Base-by-base conservation (phyloP, 2,113 vertebrate genomes). In the Chlorocebus sabaeus region DNA sequence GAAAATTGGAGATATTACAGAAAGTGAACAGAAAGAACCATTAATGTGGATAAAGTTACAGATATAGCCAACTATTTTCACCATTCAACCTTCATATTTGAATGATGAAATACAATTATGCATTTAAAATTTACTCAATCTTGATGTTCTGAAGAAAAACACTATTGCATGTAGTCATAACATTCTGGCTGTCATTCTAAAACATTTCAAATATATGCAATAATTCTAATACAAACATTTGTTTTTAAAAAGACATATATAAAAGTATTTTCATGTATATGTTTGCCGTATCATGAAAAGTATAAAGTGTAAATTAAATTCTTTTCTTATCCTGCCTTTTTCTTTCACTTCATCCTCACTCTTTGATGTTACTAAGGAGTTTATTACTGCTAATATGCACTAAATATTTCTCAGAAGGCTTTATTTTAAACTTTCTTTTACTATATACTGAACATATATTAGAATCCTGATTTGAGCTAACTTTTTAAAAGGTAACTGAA, bases 401-500 rank as follows among this genome's bases (percentile, higher is more conserved):
- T 82, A 40, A 64, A 50, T 16, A 40, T 83, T 87, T 93, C 50
- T 89, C 78, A 48, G 1, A 55, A 64, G 10, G 79, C 48, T 88
- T 95, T 70, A 75, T 83, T 91, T 45, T 95, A 86, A 93, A 50
- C 5, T 38, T 57, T 67, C 32, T 93, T 93, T 43, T 84, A 67
- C 35, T 80, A 2, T 95, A 67, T 68, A 78, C 45, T 95, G 23
- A 89, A 90, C 95, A 55, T 1, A 30, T 78, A 55, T 88, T 80
- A 70, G 52, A 93, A 85, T 96, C 40, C 45, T 73, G 50, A 93
- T 82, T 57, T 73, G 48, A 96, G 30, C 27, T 73, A 97, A 81
- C 16, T 73, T 94, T 48, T 20, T 68, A 96, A 91, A 89, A 93
- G 32, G 81, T 95, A 91, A 81, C 22, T 89, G 25, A 89, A 67